phyloP scores from a whole-genome alignment of 2,113 vertebrate genomes.

The Marmota flaviventris region DNA sequence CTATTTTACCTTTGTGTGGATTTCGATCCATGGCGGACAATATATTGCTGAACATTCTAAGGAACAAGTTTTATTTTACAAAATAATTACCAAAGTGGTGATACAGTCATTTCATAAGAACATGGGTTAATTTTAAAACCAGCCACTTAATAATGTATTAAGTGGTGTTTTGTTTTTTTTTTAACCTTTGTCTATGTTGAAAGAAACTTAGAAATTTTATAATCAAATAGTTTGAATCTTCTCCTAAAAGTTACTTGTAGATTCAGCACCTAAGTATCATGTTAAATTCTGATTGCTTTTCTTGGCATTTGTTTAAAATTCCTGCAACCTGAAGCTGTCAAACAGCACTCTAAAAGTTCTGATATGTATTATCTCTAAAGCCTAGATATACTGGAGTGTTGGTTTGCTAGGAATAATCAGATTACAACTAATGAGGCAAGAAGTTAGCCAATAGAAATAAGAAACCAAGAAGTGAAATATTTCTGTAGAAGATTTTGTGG shows the following conservation, averaged over 20 bases:
- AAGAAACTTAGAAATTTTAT: slow-evolving; percentile 31
- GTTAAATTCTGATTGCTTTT: slow-evolving; percentile 71
- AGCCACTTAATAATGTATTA: slow-evolving; percentile 12
- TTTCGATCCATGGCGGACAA: slow-evolving; percentile 23
- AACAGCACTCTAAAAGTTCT: slow-evolving; percentile 51
- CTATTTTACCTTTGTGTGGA: slow-evolving; percentile 59
- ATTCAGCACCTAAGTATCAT: slow-evolving; percentile 34
- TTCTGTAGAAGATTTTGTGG: neutral
- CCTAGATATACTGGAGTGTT: slow-evolving; percentile 14
- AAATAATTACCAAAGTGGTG: slow-evolving; percentile 3
- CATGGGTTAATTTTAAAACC: slow-evolving; percentile 40
- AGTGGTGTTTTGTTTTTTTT: neutral
- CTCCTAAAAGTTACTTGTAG: slow-evolving; percentile 49
- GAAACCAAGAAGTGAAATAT: neutral
- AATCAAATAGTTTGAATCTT: slow-evolving; percentile 40
- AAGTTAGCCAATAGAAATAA: slow-evolving; percentile 48
- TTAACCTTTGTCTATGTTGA: neutral
- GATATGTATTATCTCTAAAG: slow-evolving; percentile 62
- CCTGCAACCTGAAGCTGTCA: slow-evolving; percentile 69
- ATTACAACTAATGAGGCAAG: slow-evolving; percentile 34
- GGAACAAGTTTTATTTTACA: slow-evolving; percentile 22
- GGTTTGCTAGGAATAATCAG: slow-evolving; percentile 31
- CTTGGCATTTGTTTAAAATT: slow-evolving; percentile 78
- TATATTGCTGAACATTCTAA: slow-evolving; percentile 31
- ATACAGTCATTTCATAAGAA: neutral